Evolutionary conservation across 2,113 vertebrate genomes (phyloP).

Genomic region (Seriola rivoliana): DNA sequence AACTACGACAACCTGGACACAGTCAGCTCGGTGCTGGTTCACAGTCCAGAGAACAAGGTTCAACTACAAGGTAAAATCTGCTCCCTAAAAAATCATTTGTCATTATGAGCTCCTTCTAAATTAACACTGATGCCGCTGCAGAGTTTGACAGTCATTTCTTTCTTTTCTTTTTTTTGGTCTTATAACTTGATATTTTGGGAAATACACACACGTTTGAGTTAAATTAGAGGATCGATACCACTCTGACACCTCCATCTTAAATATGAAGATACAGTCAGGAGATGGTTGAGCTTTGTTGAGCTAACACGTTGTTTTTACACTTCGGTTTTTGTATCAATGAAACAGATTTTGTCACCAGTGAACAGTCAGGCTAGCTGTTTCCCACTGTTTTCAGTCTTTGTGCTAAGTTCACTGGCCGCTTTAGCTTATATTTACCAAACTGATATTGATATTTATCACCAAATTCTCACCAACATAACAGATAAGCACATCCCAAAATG

Average conservation of each 20-base stretch:
- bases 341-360: too few relatives aligned
- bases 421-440: not conserved
- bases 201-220: not conserved
- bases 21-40: constrained; percentile 96
- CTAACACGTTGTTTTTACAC: not conserved
- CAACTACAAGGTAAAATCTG: constrained; percentile 89
- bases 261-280: not conserved
- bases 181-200: not conserved
- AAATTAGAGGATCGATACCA: not conserved
- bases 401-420: not conserved
- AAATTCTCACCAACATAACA: not conserved
- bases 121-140: not conserved
- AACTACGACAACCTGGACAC: constrained; percentile 99
- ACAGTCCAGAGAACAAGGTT: constrained; percentile 98
- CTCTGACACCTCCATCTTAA: not conserved
- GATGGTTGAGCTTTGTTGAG: not conserved
- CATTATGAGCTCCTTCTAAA: not conserved
- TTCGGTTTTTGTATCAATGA: too few relatives aligned
- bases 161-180: not conserved
- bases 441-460: not conserved
- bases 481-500: not conserved
- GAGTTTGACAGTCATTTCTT: not conserved
- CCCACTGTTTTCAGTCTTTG: too few relatives aligned
- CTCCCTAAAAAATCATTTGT: not conserved
- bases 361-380: too few relatives aligned